Percentiles rank a stretch among this genome's conserved stretches.
Conservation (phyloP, 2,797 vertebrate species). For the Epinephelus coioides region DNA sequence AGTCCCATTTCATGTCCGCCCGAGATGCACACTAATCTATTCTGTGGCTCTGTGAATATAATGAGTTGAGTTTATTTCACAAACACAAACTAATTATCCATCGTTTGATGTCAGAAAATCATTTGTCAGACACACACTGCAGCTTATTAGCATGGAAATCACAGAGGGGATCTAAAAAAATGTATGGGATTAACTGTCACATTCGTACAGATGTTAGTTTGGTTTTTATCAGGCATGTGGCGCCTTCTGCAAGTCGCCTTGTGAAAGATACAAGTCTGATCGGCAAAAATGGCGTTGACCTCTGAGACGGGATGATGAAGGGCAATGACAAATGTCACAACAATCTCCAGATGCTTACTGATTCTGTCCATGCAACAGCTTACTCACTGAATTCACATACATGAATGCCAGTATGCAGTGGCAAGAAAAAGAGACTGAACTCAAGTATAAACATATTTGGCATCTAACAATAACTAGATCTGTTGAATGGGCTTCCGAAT, state of each 20-base stretch:
- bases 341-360: background rate
- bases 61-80: conserved; percentile 62
- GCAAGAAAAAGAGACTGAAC: background rate
- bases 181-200: conserved; percentile 50
- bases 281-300: conserved; percentile 3
- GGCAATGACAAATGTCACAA: background rate
- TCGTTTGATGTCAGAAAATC: conserved; percentile 66
- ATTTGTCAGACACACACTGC: conserved; percentile 55
- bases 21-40: conserved; percentile 53
- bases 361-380: too few species aligned
- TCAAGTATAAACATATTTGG: conserved; percentile 17
- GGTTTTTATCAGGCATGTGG: conserved; percentile 21
- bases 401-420: background rate
- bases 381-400: background rate
- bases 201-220: conserved; percentile 38
- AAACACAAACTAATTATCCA: conserved; percentile 72
- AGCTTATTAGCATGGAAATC: conserved; percentile 61
- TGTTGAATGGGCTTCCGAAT: conserved; percentile 22
- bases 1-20: conserved; percentile 44
- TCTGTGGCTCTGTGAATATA: conserved; percentile 44
- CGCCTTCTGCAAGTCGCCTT: conserved; percentile 4
- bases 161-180: conserved; percentile 48
- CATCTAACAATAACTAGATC: conserved; percentile 24
- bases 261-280: conserved; percentile 22
- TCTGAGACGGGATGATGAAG: background rate